phyloP scores from a whole-genome alignment of 2,888 invertebrate genomes.

The Blomia tropicalis region DNA sequence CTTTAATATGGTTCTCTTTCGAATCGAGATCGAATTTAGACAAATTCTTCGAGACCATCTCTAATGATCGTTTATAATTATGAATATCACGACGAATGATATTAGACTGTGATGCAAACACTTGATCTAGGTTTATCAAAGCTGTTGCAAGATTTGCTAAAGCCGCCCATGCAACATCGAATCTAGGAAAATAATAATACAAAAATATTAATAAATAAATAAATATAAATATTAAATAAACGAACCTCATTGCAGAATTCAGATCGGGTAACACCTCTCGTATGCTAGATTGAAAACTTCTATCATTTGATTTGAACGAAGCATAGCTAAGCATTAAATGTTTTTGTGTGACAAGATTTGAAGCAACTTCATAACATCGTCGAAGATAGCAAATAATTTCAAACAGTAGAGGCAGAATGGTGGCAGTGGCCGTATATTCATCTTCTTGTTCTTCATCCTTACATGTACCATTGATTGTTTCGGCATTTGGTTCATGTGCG shows the following conservation, averaged over 20 bases:
- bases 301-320: neutral
- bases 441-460: neutral
- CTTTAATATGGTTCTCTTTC: conserved; percentile 15
- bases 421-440: conserved; percentile 32
- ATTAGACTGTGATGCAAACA: conserved; percentile 43
- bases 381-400: conserved; percentile 51
- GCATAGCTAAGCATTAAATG: conserved; percentile 43
- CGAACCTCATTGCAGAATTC: conserved; percentile 7
- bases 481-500: neutral
- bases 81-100: conserved; percentile 47
- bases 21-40: conserved; percentile 14
- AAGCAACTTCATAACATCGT: conserved; percentile 53
- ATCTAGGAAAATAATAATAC: conserved; percentile 4
- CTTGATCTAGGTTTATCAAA: conserved; percentile 49
- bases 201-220: neutral
- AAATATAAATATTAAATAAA: neutral
- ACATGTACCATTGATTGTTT: neutral
- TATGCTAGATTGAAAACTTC: neutral
- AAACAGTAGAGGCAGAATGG: conserved; percentile 33
- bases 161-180: conserved; percentile 36
- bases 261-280: conserved; percentile 14
- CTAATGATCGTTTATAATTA: conserved; percentile 23
- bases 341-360: conserved; percentile 56
- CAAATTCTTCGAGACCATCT: conserved; percentile 13
- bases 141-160: conserved; percentile 40